These are phyloP conservation scores for Psophia crepitans DNA, from an alignment of 2,113 vertebrate species.

Conservation along the genomic window DNA sequence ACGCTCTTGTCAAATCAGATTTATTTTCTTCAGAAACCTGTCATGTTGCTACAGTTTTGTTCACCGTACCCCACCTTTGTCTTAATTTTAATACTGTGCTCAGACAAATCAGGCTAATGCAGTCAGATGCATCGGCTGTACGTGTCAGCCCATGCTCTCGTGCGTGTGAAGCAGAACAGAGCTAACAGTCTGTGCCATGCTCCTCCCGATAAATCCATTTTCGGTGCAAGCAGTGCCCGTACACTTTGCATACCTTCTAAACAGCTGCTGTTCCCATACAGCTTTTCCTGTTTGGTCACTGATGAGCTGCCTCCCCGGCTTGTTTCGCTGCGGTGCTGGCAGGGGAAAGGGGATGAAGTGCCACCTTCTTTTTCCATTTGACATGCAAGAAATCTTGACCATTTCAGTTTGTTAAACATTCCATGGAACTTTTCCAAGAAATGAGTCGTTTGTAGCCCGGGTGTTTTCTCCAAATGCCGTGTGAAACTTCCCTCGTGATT, in stretches of 20 bases:
- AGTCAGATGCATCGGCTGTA: not conserved
- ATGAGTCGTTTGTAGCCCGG: not conserved
- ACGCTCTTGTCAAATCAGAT: not conserved
- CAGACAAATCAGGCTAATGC: not conserved
- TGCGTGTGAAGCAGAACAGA: accelerated
- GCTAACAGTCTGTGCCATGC: not conserved
- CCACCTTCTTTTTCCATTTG: not conserved
- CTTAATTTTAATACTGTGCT: not conserved
- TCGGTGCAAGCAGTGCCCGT: not conserved
- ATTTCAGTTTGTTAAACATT: not conserved
- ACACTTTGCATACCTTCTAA: not conserved
- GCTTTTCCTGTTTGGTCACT: not conserved
- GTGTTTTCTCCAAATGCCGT: not conserved
- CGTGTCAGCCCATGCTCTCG: not conserved
- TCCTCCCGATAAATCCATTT: not conserved
- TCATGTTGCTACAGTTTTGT: not conserved
- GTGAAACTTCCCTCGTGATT: not conserved
- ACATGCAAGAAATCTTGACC: not conserved
- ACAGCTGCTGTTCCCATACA: not conserved
- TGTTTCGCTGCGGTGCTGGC: not conserved
- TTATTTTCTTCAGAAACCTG: not conserved
- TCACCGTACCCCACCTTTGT: not conserved
- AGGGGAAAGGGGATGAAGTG: not conserved
- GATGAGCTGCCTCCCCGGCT: not conserved
- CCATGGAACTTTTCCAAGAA: not conserved